These are phyloP conservation scores for Calidris pugnax DNA, from an alignment of 2,113 vertebrate genomes.

Conservation along the genomic window DNA sequence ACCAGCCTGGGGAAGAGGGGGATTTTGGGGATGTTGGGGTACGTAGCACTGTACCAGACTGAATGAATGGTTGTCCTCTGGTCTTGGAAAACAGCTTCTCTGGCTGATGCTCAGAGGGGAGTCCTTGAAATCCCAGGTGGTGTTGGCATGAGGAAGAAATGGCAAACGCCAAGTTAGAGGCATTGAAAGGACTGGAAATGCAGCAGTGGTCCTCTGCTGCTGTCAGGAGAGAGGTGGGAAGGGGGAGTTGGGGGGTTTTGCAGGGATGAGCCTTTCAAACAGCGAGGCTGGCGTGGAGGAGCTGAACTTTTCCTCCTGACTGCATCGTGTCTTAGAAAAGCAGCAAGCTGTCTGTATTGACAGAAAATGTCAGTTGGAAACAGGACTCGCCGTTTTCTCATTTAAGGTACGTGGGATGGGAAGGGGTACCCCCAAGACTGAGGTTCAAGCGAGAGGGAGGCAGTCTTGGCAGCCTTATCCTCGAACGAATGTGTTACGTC, in stretches of 20 bases:
- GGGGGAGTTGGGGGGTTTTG: not conserved
- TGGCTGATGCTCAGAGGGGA: not conserved
- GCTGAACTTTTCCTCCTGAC: not conserved
- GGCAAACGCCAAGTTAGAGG: not conserved
- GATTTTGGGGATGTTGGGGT: not conserved
- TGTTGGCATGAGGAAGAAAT: not conserved
- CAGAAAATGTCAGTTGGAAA: not conserved
- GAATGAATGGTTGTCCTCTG: not conserved
- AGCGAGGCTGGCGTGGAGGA: not conserved
- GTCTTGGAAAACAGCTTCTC: not conserved
- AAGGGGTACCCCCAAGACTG: not conserved
- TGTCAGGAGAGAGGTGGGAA: not conserved
- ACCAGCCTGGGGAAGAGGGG: not conserved
- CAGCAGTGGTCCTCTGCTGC: not conserved
- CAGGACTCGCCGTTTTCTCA: fast-evolving
- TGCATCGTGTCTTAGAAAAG: not conserved
- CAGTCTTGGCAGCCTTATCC: not conserved
- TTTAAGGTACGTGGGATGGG: not conserved
- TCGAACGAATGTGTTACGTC: not conserved
- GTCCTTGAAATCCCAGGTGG: not conserved
- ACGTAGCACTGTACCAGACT: not conserved
- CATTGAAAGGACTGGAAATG: not conserved
- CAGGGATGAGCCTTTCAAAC: not conserved
- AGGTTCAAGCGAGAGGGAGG: not conserved
- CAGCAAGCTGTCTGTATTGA: not conserved